Evolutionary conservation across 2,113 vertebrate species (phyloP), one percentile per base, ranked within the genome.

Genomic region (Ornithorhynchus anatinus): DNA sequence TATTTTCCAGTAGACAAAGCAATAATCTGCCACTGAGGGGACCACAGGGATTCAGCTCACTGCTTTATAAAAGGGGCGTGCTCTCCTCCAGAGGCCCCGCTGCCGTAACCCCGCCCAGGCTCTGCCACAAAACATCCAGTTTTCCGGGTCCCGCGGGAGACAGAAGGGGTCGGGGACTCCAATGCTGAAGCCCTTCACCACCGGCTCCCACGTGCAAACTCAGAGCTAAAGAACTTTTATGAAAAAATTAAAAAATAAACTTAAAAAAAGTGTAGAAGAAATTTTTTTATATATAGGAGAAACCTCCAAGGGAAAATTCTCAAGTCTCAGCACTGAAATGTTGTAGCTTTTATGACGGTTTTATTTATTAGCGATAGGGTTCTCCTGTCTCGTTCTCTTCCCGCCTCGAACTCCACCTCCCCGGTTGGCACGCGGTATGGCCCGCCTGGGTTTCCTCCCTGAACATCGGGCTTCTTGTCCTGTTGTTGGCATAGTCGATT

Each of bases 391-490:
- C 31, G 15, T 5, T 51, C 69, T 57, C 72, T 48, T 31, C 36
- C 29, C 53, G n/a, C 68, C 51, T 5, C 51, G 73, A 75, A 61
- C 47, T 73, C 43, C 45, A 48, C 53, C 40, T 16, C 13, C 6
- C 13, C 23, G 59, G 61, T 59, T 33, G 25, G 58, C 29, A 10
- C 74, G 81, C 77, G 72, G 75, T 80, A 83, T 77, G 53, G 31
- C 19, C 2, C 31, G 59, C 59, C 37, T 40, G 50, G 52, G 66
- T 60, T 60, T 70, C 66, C 70, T 69, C 54, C 60, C 61, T 37
- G n/a, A 48, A 33, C 15, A 35, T 11, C 39, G 68, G 45, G 43
- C 72, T 61, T 36, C 29, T 31, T 10, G 5, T 60, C 35, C 5
- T 58, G 19, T 35, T 52, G 17, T 48, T 39, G 43, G 62, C 50